Evolutionary conservation across 1,140 invertebrate genomes (phyloP), one percentile per base, ranked within the genome.

Genomic region (Panagrolaimus sp.): DNA sequence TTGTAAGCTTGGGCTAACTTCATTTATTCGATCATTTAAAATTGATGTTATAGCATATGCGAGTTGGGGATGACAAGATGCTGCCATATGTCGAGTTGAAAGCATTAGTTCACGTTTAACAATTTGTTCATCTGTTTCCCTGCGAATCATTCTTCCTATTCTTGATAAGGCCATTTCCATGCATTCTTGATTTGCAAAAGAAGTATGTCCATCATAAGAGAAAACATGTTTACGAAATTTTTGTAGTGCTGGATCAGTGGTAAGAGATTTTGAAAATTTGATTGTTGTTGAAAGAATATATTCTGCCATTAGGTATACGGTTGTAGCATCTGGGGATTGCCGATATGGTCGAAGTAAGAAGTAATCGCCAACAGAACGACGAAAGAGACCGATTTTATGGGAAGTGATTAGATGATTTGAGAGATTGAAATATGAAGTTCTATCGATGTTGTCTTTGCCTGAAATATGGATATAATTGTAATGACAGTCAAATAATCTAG

Each of bases 151-250:
- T 57, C 51, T 0, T 27, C 51, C 51, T 5, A 57, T 27, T 25
- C 51, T 20, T 11, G 20, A 25, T 5, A 57, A 16, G 1, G 51
- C 51, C n/a, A 57, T 9, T 57, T 57, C 51, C 13, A 27, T 57
- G 1, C 51, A 11, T 23, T 57, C 51, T 27, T 20, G 20, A 27
- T 57, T 57, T 20, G 51, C 20, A 20, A 57, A 57, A 11, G 51
- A 57, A 20, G 51, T 57, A 5, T 23, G 20, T 0, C 20, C 27
- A n/a, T 57, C 51, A 16, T 57, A 57, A 0, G 51, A 57, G 8
- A 57, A 57, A 11, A 20, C 20, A 20, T 57, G 51, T 57, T 57
- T 57, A 20, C 51, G 51, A 27, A 57, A 57, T 16, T 57, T 57
- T 13, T n/a, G 51, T 57, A 25, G 9, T 16, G 20, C 20, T 8